Conservation (phyloP, 2,113 vertebrate species). For the Asarcornis scutulata region DNA sequence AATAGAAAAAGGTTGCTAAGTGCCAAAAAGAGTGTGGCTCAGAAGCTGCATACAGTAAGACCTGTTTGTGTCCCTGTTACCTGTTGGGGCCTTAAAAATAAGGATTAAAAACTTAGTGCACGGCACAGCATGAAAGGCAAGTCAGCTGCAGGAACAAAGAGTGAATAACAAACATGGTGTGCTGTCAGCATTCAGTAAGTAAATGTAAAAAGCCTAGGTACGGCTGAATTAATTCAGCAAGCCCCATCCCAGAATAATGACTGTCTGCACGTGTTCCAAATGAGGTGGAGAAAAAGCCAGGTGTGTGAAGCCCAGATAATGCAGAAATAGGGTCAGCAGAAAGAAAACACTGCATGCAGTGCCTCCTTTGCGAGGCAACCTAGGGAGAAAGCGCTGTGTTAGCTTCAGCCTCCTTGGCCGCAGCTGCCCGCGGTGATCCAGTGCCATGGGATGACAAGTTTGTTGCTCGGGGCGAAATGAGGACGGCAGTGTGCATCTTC, state of each 20-base stretch:
- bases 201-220: neutral
- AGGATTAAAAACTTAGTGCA: neutral
- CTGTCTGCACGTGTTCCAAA: neutral
- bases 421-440: too few species aligned
- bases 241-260: neutral
- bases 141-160: neutral
- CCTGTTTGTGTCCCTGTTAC: neutral
- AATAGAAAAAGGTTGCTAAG: neutral
- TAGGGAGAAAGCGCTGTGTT: neutral
- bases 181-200: neutral
- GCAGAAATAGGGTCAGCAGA: neutral
- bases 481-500: neutral
- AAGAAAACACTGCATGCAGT: neutral
- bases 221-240: neutral
- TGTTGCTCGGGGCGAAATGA: accelerated
- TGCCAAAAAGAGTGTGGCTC: neutral
- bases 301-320: neutral
- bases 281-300: neutral
- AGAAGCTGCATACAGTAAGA: neutral
- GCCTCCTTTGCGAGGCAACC: neutral
- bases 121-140: neutral
- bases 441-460: too few species aligned
- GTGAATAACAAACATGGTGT: neutral
- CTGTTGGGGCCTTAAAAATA: neutral
- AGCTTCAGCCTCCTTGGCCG: too few species aligned